These are phyloP conservation scores for Lutraria rhynchaena DNA, from an alignment of 1,140 invertebrate genomes.

Conservation along the genomic window DNA sequence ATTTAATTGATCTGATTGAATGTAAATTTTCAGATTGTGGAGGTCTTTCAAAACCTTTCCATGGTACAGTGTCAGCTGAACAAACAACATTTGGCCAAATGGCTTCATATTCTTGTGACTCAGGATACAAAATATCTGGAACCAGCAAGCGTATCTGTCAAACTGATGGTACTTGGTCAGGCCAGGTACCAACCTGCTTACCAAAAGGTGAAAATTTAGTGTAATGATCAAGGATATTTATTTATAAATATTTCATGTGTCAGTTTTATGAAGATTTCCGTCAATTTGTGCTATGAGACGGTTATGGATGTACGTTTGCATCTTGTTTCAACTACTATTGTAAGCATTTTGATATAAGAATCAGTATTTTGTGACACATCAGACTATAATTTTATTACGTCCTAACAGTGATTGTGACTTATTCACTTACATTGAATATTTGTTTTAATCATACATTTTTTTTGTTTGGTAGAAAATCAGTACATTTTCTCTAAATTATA, in stretches of 20 bases:
- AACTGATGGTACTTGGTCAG: constrained; percentile 47
- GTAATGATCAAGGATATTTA: no score
- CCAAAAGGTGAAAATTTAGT: constrained; percentile 23
- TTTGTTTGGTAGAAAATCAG: background rate
- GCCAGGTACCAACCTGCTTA: constrained; percentile 8
- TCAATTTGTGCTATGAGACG: no score
- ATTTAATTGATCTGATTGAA: background rate
- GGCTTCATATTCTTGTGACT: constrained; percentile 20
- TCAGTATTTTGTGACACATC: no score
- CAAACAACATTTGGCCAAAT: constrained; percentile 48
- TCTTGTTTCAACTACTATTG: no score
- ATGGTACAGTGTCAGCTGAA: constrained; percentile 18
- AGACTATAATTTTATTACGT: no score
- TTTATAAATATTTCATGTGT: no score
- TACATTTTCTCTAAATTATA: background rate
- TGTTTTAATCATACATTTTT: no score
- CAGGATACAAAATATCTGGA: constrained; percentile 16
- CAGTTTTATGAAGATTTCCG: no score
- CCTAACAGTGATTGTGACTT: no score
- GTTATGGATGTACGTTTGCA: no score
- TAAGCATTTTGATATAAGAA: no score
- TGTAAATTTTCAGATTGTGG: constrained; percentile 27
- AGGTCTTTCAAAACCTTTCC: constrained; percentile 13
- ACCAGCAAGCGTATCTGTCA: constrained; percentile 17
- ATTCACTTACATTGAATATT: no score